Percentiles rank a stretch among this genome's conserved stretches.
Conservation (phyloP, 1,140 invertebrate genomes). For the Bombus waltoni region DNA sequence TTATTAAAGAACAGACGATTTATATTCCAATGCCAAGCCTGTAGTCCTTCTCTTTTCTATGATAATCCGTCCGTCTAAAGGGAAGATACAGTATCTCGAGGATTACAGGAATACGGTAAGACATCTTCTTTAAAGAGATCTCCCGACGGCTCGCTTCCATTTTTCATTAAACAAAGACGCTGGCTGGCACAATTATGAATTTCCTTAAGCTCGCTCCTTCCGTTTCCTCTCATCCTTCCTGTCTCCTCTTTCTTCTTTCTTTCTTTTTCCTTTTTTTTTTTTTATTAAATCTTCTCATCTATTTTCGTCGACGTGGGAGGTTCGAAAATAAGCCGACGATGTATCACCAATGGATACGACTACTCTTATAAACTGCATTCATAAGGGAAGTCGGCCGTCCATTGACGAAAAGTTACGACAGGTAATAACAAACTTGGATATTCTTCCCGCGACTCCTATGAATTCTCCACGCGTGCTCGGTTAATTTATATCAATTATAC, state of each 20-base stretch:
- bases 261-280: neutral
- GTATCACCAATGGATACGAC: neutral
- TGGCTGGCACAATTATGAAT: constrained; percentile 27
- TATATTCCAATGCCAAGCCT: neutral
- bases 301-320: neutral
- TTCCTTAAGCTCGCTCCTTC: neutral
- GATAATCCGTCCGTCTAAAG: neutral
- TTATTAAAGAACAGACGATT: neutral
- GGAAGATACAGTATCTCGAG: no score
- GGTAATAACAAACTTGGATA: constrained; percentile 64
- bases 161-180: constrained; percentile 15
- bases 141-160: neutral
- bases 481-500: constrained; percentile 67
- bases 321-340: neutral
- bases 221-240: neutral
- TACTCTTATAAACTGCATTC: constrained; percentile 26
- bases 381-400: neutral
- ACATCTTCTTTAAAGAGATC: neutral
- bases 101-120: neutral
- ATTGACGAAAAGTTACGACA: constrained; percentile 51
- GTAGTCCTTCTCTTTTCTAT: neutral
- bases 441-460: constrained; percentile 55
- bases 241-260: no score
- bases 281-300: constrained; percentile 28
- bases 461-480: constrained; percentile 38